Percentiles rank a stretch among this genome's conserved stretches.
phyloP scores from a whole-genome alignment of 2,113 vertebrate species.

The Prietella phreatophila region DNA sequence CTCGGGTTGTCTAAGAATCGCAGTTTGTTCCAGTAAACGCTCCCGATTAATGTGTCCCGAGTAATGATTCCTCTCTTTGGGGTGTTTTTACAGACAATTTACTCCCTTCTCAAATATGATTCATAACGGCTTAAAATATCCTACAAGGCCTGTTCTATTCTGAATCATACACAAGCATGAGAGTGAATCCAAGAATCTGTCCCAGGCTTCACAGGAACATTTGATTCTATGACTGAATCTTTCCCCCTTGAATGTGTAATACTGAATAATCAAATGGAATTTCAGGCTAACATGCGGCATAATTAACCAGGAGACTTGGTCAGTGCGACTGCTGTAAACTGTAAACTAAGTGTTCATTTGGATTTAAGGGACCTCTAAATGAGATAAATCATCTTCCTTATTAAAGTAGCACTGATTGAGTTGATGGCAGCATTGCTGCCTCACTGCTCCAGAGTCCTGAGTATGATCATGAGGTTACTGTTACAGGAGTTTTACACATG shows the following conservation, averaged over 20 bases:
- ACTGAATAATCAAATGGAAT: not conserved
- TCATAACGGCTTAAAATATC: not conserved
- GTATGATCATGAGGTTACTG: not conserved
- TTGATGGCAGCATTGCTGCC: not conserved
- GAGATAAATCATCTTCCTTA: not conserved
- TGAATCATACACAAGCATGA: conserved; percentile 8
- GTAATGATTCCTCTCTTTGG: not conserved
- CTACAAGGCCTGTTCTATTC: not conserved
- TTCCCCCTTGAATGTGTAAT: not conserved
- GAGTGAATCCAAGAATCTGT: not conserved
- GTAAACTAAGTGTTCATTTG: not conserved
- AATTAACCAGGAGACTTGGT: not conserved
- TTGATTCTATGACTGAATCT: not conserved
- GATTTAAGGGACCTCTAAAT: not conserved
- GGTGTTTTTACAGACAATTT: conserved; percentile 20
- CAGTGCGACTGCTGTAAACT: not conserved
- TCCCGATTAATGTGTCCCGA: not conserved
- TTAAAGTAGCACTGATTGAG: not conserved
- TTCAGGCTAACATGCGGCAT: not conserved
- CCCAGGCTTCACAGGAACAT: not conserved
- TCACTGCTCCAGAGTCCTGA: not conserved
- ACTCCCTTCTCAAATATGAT: not conserved
- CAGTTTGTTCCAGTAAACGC: not conserved
- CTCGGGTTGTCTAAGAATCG: not conserved
- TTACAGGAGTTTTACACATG: not conserved